Conservation (phyloP, 2,888 invertebrate genomes). For the Callosobruchus maculatus region DNA sequence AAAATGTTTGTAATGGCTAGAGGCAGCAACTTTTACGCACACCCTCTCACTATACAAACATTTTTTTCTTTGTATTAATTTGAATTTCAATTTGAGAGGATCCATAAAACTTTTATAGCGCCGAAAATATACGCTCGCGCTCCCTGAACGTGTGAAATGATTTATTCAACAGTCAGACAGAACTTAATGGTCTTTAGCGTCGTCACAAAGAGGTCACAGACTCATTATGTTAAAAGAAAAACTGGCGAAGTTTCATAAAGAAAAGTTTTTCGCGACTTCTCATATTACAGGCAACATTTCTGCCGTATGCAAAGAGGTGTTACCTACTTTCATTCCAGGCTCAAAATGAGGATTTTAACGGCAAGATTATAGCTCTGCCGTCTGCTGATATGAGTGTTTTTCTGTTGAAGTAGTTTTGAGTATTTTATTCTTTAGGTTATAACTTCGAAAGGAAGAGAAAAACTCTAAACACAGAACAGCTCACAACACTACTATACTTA, state of each 20-base stretch:
- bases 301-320: neutral
- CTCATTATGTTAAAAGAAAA: neutral
- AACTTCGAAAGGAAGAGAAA: too few relatives aligned
- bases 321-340: neutral
- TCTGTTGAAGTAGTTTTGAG: too few relatives aligned
- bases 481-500: too few relatives aligned
- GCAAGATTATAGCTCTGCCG: neutral
- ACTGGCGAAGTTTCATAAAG: neutral
- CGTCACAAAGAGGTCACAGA: neutral
- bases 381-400: too few relatives aligned
- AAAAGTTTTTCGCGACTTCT: neutral
- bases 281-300: neutral
- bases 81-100: constrained; percentile 3
- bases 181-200: neutral
- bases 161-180: neutral
- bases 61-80: constrained; percentile 3
- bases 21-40: neutral
- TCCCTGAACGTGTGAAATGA: neutral
- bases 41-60: neutral
- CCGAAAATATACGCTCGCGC: constrained; percentile 1
- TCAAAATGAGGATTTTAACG: neutral
- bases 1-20: too few relatives aligned
- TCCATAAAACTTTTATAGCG: constrained; percentile 2
- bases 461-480: too few relatives aligned
- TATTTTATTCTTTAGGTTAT: too few relatives aligned